A percentile compares a stretch with the other conserved stretches of the same genome.
Conservation (phyloP, 2,113 vertebrate genomes). For the Megaceryle maxima region DNA sequence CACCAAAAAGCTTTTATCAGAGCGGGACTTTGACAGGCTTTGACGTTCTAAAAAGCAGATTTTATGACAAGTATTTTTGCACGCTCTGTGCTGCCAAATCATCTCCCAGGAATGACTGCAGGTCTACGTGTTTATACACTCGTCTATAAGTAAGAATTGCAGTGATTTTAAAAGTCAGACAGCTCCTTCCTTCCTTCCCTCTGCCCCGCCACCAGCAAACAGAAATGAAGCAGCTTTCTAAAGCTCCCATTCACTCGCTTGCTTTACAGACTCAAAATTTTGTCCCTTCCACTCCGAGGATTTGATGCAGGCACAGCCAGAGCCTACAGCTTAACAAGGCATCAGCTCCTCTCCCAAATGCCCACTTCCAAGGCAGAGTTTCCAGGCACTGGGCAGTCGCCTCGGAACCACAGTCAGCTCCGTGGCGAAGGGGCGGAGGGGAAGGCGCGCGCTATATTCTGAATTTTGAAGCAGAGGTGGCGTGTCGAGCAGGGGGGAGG, state of each 20-base stretch:
- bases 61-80: neutral
- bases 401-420: neutral
- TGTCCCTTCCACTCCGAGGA: neutral
- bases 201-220: neutral
- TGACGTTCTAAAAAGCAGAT: neutral
- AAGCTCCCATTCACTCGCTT: neutral
- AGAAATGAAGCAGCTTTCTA: neutral
- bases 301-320: neutral
- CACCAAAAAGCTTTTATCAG: neutral
- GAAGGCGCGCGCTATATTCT: neutral
- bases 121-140: neutral
- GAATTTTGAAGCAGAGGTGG: neutral
- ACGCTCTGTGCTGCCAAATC: neutral
- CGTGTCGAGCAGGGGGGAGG: neutral
- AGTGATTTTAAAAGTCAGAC: neutral
- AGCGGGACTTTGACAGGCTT: neutral
- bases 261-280: neutral
- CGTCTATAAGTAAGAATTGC: neutral
- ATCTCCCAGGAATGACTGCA: rapidly evolving
- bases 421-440: neutral
- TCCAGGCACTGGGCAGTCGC: neutral
- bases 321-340: neutral
- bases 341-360: neutral
- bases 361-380: neutral
- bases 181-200: neutral